A percentile compares a stretch with the other conserved stretches of the same genome.
These are phyloP conservation scores for Drosophila repleta DNA, from an alignment of 1,140 invertebrate genomes.

Conservation along the genomic window DNA sequence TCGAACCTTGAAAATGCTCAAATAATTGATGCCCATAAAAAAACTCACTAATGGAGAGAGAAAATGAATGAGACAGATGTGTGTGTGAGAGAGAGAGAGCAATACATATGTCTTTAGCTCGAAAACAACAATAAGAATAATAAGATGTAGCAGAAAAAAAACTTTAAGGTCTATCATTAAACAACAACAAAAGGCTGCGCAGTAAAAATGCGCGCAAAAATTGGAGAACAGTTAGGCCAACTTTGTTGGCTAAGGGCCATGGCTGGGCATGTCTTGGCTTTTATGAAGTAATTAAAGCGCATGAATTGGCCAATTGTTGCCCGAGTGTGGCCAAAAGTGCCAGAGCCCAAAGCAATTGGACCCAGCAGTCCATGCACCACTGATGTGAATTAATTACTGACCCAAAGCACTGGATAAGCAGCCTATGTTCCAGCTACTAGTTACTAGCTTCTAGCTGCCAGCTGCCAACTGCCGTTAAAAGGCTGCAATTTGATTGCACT, in stretches of 20 bases:
- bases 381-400: conserved; percentile 80
- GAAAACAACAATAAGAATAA: conserved; percentile 36
- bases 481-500: conserved; percentile 40
- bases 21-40: conserved; percentile 49
- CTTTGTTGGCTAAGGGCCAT: conserved; percentile 46
- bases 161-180: conserved; percentile 62
- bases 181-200: conserved; percentile 15
- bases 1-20: conserved; percentile 72
- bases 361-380: conserved; percentile 32
- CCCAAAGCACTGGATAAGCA: conserved; percentile 65
- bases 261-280: conserved; percentile 42
- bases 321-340: conserved; percentile 29
- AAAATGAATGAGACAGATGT: conserved; percentile 12
- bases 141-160: conserved; percentile 21
- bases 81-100: conserved; percentile 9
- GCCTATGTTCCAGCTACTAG: conserved; percentile 15
- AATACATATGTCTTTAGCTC: background rate
- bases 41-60: conserved; percentile 26
- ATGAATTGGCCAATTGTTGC: conserved; percentile 79
- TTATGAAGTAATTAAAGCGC: conserved; percentile 82
- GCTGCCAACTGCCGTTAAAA: conserved; percentile 68
- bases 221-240: conserved; percentile 53
- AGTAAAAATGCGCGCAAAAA: conserved; percentile 60
- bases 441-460: conserved; percentile 27
- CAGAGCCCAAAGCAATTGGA: conserved; percentile 33